Evolutionary conservation across 2,888 invertebrate genomes (phyloP).

Genomic region (Andricus quercusramuli): DNA sequence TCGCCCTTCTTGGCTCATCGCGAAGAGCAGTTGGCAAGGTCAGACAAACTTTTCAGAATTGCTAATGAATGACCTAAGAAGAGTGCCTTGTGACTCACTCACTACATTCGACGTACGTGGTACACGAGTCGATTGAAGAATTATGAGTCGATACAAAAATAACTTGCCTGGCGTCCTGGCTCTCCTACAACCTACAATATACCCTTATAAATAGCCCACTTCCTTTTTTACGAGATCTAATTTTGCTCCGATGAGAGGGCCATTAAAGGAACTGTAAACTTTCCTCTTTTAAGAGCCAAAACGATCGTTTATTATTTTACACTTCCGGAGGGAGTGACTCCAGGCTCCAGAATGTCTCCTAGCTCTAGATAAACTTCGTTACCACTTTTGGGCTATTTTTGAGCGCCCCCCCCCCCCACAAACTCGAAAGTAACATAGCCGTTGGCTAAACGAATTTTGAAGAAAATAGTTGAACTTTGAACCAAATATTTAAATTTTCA

Average conservation of each 20-base stretch:
- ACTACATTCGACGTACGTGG: constrained; percentile 22
- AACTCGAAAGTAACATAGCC: too few relatives aligned
- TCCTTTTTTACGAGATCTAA: constrained; percentile 13
- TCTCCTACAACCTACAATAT: constrained; percentile 3
- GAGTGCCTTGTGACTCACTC: constrained; percentile 33
- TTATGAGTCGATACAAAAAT: constrained; percentile 34
- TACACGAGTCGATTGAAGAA: constrained; percentile 16
- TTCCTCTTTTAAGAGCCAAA: background rate
- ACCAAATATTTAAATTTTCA: too few relatives aligned
- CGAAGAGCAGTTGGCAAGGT: constrained; percentile 28
- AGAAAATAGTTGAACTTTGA: too few relatives aligned
- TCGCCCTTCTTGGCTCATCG: constrained; percentile 14
- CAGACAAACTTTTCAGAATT: constrained; percentile 38
- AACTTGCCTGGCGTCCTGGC: constrained; percentile 15
- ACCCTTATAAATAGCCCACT: constrained; percentile 11
- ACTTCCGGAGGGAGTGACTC: background rate
- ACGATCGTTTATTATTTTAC: background rate
- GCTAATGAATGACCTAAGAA: constrained; percentile 34
- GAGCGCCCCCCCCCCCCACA: too few relatives aligned
- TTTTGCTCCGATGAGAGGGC: background rate
- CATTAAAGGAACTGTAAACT: background rate
- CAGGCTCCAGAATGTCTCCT: background rate
- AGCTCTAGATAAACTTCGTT: background rate
- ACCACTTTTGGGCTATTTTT: too few relatives aligned
- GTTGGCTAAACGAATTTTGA: too few relatives aligned